Conservation (phyloP, 2,888 invertebrate genomes). For the Lottia scabra region DNA sequence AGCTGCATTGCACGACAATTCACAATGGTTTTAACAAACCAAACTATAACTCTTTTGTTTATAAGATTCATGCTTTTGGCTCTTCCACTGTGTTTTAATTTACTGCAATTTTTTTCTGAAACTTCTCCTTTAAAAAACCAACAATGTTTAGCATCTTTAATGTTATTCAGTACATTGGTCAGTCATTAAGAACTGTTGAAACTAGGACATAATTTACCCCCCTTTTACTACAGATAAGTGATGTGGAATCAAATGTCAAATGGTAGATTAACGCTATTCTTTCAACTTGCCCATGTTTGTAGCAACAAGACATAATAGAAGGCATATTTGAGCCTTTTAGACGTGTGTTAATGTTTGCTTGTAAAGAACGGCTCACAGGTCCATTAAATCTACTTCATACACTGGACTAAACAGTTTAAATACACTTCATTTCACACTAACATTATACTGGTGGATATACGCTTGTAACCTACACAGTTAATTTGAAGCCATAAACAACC, state of each 20-base stretch:
- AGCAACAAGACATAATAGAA: constrained; percentile 1
- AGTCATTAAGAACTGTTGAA: neutral
- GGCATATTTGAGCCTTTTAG: neutral
- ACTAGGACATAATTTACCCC: neutral
- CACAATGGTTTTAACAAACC: too few relatives aligned
- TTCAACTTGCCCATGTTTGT: neutral
- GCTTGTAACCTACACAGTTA: too few relatives aligned
- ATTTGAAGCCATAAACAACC: too few relatives aligned
- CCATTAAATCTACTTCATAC: neutral
- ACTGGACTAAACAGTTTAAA: constrained; percentile 7
- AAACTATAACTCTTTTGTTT: too few relatives aligned
- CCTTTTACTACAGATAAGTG: neutral
- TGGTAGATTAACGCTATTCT: neutral
- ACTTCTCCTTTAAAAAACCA: too few relatives aligned
- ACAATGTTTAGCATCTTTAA: neutral
- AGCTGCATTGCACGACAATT: too few relatives aligned
- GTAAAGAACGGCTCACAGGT: neutral
- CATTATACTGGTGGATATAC: too few relatives aligned
- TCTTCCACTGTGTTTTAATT: too few relatives aligned
- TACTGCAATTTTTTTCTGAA: too few relatives aligned
- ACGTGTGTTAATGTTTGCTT: neutral
- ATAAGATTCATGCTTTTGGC: too few relatives aligned
- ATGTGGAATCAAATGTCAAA: constrained; percentile 4
- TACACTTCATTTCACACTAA: neutral
- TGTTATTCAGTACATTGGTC: constrained; percentile 3